Percentiles rank a stretch among this genome's conserved stretches.
phyloP scores from a whole-genome alignment of 2,888 invertebrate species.

The Tetranychus piercei region DNA sequence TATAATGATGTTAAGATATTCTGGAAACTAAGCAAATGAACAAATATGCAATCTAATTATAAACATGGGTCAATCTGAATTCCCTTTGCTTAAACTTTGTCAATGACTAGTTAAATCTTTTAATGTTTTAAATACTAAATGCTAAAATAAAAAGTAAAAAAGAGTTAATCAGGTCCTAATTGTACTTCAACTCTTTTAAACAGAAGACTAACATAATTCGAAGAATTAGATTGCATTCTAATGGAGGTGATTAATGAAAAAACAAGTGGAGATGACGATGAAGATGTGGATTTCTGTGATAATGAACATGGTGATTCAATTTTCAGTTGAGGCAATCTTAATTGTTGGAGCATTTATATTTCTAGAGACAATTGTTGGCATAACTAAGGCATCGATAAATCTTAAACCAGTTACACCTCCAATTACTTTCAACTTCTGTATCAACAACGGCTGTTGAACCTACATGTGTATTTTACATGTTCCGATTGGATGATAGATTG shows the following conservation, averaged over 20 bases:
- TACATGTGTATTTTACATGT: slow-evolving; percentile 29
- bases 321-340: slow-evolving; percentile 22
- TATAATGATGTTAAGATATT: no score
- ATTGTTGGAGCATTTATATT: slow-evolving; percentile 26
- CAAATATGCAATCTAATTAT: background rate
- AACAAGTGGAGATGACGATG: no score
- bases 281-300: no score
- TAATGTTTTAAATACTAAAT: background rate
- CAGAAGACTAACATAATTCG: no score
- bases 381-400: slow-evolving; percentile 30
- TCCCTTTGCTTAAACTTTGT: background rate
- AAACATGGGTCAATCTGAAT: background rate
- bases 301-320: no score
- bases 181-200: background rate
- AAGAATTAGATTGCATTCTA: no score
- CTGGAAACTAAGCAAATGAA: background rate
- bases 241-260: no score
- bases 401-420: slow-evolving; percentile 29
- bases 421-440: slow-evolving; percentile 27
- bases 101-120: background rate
- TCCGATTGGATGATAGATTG: slow-evolving; percentile 28
- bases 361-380: slow-evolving; percentile 27
- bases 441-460: slow-evolving; percentile 28
- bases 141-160: background rate
- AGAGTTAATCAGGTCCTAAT: background rate